Evolutionary conservation across 1,140 invertebrate genomes (phyloP), one percentile per base, ranked within the genome.

Genomic region (Maconellicoccus hirsutus): DNA sequence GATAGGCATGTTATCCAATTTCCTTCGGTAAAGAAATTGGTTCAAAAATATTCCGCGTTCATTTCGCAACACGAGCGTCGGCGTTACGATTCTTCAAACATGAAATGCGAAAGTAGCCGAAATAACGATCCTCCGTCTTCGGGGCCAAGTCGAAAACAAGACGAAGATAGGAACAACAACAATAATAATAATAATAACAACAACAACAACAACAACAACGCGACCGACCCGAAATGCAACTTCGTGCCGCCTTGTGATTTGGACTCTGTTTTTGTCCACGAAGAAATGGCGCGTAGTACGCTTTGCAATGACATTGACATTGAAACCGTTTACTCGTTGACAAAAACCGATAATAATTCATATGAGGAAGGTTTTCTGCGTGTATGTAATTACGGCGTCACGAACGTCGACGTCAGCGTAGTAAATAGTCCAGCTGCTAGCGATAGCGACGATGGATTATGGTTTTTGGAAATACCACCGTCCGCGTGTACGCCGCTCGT

Each of bases 31-130:
- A 19, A 70, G 1, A 52, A 70, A 7, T 52, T 72, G 27, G 70
- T 72, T 1, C 27, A 72, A 22, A 72, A 70, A 59, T 72, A 72
- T 70, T 70, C 72, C 39, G 38, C 26, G 72, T 25, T 72, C 19
- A 72, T 72, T 59, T 25, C 72, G 70, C 39, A 70, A 27, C n/a
- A 16, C 25, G 25, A 19, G 12, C 23, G 69, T 70, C 25, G 26
- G 19, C 21, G 69, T 26, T 10, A 10, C 23, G 10, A 14, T 4
- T 70, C 14, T 22, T 22, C 61, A 3, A n/a, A n/a, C n/a, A n/a
- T n/a, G n/a, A n/a, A n/a, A 23, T 26, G 19, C 12, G 12, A 21
- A 23, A 61, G 4, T 23, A 6, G 22, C 6, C 59, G 59, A n/a
- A 6, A n/a, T 7, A 38, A 38, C 33, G 33, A 38, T n/a, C n/a